Evolutionary conservation across 1,140 invertebrate species (phyloP), one percentile per base, ranked within the genome.

Genomic region (Coenobita brevimanus): DNA sequence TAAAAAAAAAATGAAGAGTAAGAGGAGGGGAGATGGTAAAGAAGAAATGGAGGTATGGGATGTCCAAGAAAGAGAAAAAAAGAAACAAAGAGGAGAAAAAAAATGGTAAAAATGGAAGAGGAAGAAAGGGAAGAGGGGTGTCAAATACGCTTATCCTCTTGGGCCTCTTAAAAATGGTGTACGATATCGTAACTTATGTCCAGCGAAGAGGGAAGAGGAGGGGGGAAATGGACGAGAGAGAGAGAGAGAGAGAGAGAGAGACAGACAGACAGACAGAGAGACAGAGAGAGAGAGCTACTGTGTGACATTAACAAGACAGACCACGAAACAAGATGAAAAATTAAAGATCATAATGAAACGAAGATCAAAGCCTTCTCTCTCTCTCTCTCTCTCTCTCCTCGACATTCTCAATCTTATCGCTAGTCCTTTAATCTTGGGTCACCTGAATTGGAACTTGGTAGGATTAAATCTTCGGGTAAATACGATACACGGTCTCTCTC

Each of bases 231-330:
- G n/a, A n/a, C n/a, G n/a, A n/a, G n/a, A 62, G 57, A 62, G 57
- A 62, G 57, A 62, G 57, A 62, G 57, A 62, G 57, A 62, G 57
- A 62, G 57, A 62, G 57, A 62, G 67, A 71, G 67, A 71, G 67
- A 71, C n/a, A 71, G 67, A 71, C n/a, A 71, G 67, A 71, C n/a
- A 71, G 67, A 71, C n/a, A 71, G 67, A 71, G n/a, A 71, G 67
- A 71, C n/a, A 71, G 67, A 71, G n/a, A 71, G 67, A 71, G n/a
- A 71, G 67, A 71, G n/a, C n/a, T 17, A 71, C 17, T 17, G 33
- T 24, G 67, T 24, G n/a, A 71, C 17, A 71, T 2, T 27, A 30
- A 17, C 13, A 69, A 10, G 27, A 71, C 1, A 21, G 1, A 0
- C 67, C 21, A 3, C 67, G 30, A 24, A 15, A 21, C 67, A 1